Base-by-base conservation (phyloP, 1,140 invertebrate genomes). In the Drosophila serrata region DNA sequence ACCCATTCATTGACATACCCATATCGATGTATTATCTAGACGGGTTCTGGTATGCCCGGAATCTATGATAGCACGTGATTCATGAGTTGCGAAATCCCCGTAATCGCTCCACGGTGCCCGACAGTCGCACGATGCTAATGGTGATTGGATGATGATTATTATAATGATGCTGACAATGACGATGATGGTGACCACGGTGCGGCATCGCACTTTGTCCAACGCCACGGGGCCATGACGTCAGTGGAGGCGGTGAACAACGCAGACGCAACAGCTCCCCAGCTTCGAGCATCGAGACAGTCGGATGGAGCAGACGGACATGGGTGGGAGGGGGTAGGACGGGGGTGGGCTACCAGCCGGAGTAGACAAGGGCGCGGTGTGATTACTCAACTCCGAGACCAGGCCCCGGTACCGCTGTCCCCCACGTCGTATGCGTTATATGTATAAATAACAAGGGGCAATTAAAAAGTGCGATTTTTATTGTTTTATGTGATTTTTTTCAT, bases 381-480 rank as follows among this genome's bases (percentile, higher is more conserved):
- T 70, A 70, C 51, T 79, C 67, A 82, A 72, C 65, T 49, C 68
- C 43, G 11, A 17, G 27, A 13, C 15, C 27, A 17, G 46, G n/a
- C 46, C 46, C 46, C 46, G 22, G 40, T 6, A 11, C 40, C 42
- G 24, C 58, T 19, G 33, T 33, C 62, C 57, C 40, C 60, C 79
- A 56, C 46, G 57, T 57, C 49, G 67, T 60, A 64, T 63, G 60
- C 69, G 72, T 76, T 55, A 55, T 55, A 35, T 35, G 31, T 70
- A 77, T 77, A 77, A 87, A 77, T 67, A 86, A 67, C 68, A 81
- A 73, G 79, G 55, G 62, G 73, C 67, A 87, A 87, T 87, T 82
- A 87, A 76, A 82, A 62, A 75, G 46, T 79, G 67, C 75, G 72
- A 68, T 79, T 87, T 86, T 87, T 74, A 68, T 53, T 74, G 61